Base-by-base conservation (phyloP, 2,888 invertebrate species). In the Drosophila ochracea region DNA sequence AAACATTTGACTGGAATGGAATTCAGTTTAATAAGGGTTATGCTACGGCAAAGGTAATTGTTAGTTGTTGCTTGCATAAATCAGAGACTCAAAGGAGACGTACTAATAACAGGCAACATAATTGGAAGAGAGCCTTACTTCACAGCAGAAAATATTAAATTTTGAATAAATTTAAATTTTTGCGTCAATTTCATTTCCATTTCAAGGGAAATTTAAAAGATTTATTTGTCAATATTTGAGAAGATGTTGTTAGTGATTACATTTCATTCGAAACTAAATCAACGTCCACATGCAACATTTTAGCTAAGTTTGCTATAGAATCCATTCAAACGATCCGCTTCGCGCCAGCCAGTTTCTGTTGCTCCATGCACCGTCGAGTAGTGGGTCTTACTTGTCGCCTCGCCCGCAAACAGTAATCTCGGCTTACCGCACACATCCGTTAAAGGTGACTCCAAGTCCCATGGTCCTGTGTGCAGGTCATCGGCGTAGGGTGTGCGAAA, bases 291-390 rank as follows among this genome's bases (percentile, higher is more conserved):
- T 52, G 5, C 58, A 39, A 33, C 16, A 5, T 30, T n/a, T 52
- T 35, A 16, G 41, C 39, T 28, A 2, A 39, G 28, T 31, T 35
- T 52, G 19, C 73, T 70, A 43, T 93, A 93, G 61, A 86, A 89
- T 3, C 91, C 88, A 49, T 94, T 93, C 30, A 96, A 91, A 72
- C 96, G 94, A 50, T 95, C 94, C 0, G 97, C 97, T 89, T 97
- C 97, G 25, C 97, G 94, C 91, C 95, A 95, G 0, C 97, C 97
- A 11, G 95, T 94, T 84, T 96, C 96, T 0, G 96, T 92, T 0
- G 97, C 97, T 0, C 97, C 97, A 83, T 97, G 96, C 0, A 95
- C 96, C 0, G 96, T 95, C 0, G 95, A 94, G 89, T 95, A 96
- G 86, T 94, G 95, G 73, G 94, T 94, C 50, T 94, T 94, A 16